Evolutionary conservation across 2,797 vertebrate species (phyloP).

Genomic region (Pseudomugil tenellus): DNA sequence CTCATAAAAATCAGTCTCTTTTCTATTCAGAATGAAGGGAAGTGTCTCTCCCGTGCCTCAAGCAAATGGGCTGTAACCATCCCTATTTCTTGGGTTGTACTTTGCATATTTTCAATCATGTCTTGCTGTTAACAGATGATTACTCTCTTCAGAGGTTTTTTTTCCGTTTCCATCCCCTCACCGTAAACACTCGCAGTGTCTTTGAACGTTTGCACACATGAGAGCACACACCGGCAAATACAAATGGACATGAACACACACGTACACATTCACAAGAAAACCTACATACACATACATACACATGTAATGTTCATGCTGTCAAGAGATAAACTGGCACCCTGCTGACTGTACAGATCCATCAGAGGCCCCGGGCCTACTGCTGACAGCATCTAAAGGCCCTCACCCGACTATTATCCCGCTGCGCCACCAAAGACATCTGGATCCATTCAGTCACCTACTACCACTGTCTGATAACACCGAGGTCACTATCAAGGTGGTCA

Average conservation of each 20-base stretch:
- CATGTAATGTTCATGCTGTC: conserved; percentile 58
- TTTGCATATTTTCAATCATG: conserved; percentile 87
- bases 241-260: conserved; percentile 37
- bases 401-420: conserved; percentile 59
- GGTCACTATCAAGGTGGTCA: conserved; percentile 72
- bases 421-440: conserved; percentile 62
- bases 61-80: conserved; percentile 82
- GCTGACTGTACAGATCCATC: conserved; percentile 62
- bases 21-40: conserved; percentile 71
- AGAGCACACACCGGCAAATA: conserved; percentile 34
- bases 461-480: conserved; percentile 64
- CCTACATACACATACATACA: not conserved
- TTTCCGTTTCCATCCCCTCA: conserved; percentile 73
- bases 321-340: conserved; percentile 72
- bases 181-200: conserved; percentile 66
- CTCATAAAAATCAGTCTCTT: conserved; percentile 72
- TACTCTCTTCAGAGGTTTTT: conserved; percentile 82
- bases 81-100: conserved; percentile 75
- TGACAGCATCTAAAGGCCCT: conserved; percentile 75
- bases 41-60: conserved; percentile 71
- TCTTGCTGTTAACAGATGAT: conserved; percentile 85
- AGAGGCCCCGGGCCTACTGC: conserved; percentile 60
- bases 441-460: conserved; percentile 59
- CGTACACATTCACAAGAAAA: not conserved
- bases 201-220: conserved; percentile 60